Base-by-base conservation (phyloP, 37 sponge, comb jelly and placozoan species). In the Halichondria panicea region DNA sequence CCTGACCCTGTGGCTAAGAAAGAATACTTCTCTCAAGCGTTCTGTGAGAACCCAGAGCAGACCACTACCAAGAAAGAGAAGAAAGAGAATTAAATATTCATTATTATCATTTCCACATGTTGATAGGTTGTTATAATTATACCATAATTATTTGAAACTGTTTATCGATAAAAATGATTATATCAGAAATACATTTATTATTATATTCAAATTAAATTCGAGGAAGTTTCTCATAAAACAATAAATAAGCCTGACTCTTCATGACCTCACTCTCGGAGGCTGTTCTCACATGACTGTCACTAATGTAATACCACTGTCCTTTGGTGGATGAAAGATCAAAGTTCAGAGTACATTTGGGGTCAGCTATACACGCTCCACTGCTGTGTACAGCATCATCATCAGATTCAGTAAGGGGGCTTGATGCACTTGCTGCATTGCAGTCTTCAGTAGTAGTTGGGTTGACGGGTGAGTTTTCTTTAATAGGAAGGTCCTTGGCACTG, bases 171-270 rank as follows among this genome's bases (percentile, higher is more conserved):
- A 48, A 48, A 15, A 15, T 11, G 52, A 48, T 48, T 11, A 48
- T 48, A 18, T 48, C 15, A 48, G 52, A 48, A n/a, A n/a, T n/a
- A n/a, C n/a, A n/a, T n/a, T n/a, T n/a, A n/a, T n/a, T n/a, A n/a
- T n/a, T n/a, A n/a, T n/a, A n/a, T n/a, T 22, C 31, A 35, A 6
- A 35, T 6, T 31, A 35, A 30, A 21, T 11, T 32, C 85, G 75
- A 25, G 82, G 85, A 21, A 95, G 40, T 74, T 83, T 60, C 50
- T 98, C 94, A 75, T 98, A 98, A 71, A 98, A 98, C 58, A 98
- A 69, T 6, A 98, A 18, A 68, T 92, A 98, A n/a, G 99, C 99
- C 28, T 95, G 91, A 60, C 89, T 48, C 42, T 78, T 81, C 25
- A 86, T 41, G 13, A 98, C 94, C 37, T 88, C 66, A 8, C 76